Conservation (phyloP, 2,888 invertebrate genomes). For the Drosophila pegasa region DNA sequence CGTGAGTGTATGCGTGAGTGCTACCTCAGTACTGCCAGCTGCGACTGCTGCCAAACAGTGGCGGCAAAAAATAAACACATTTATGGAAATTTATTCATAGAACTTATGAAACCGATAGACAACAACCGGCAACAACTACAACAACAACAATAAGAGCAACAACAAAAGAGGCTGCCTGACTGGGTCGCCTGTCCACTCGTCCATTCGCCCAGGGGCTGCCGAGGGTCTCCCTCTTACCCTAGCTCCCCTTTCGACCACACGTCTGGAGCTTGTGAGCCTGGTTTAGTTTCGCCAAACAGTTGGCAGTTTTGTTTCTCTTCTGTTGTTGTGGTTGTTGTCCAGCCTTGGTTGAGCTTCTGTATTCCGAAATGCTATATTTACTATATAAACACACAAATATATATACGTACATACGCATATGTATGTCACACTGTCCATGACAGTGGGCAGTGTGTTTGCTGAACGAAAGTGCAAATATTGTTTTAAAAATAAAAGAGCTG, state of each 20-base stretch:
- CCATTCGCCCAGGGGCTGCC: conserved; percentile 45
- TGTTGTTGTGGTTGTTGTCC: conserved; percentile 21
- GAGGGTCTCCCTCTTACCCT: neutral
- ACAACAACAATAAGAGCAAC: conserved; percentile 31
- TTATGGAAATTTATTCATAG: conserved; percentile 85
- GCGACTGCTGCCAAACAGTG: conserved; percentile 58
- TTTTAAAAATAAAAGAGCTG: neutral
- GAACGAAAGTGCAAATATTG: conserved; percentile 54
- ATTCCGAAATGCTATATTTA: conserved; percentile 45
- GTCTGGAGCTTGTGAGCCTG: conserved; percentile 74
- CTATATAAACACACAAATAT: conserved; percentile 46
- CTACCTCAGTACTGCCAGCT: conserved; percentile 71
- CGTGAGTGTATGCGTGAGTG: conserved; percentile 40
- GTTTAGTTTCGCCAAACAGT: conserved; percentile 76
- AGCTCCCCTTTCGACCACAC: conserved; percentile 30
- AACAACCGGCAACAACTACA: conserved; percentile 54
- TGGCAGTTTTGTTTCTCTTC: conserved; percentile 48
- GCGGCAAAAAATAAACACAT: conserved; percentile 76
- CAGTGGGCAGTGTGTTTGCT: conserved; percentile 37
- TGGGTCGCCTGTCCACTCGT: conserved; percentile 68
- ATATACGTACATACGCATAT: neutral
- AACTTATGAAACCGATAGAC: conserved; percentile 83
- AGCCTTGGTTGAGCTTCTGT: conserved; percentile 54
- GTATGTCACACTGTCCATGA: conserved; percentile 27
- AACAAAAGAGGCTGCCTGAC: conserved; percentile 75